A percentile compares a stretch with the other conserved stretches of the same genome.
Evolutionary conservation across 2,797 vertebrate genomes (phyloP).

Genomic region (Molothrus ater): DNA sequence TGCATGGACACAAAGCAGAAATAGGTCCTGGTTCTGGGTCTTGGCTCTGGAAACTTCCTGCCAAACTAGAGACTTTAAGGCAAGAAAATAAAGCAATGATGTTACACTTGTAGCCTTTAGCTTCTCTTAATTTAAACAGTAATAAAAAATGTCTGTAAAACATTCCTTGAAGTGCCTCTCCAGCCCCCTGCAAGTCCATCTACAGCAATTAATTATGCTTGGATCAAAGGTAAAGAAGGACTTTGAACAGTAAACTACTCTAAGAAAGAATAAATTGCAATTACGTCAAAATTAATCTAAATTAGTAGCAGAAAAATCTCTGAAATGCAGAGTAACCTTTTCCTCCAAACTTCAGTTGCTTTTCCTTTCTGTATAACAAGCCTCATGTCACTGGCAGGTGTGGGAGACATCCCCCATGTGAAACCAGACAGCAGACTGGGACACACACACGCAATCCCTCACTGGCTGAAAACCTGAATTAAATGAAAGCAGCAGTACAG

Average conservation of each 20-base stretch:
- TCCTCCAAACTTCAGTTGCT: background rate
- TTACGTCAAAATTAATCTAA: background rate
- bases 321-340: background rate
- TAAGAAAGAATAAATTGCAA: background rate
- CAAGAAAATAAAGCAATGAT: background rate
- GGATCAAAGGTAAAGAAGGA: background rate
- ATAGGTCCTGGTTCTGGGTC: background rate
- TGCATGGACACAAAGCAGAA: background rate
- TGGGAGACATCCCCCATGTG: background rate
- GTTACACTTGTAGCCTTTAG: background rate
- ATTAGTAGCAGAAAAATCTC: background rate
- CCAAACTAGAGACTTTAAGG: background rate
- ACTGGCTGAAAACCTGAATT: background rate
- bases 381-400: rapidly evolving
- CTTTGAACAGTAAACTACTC: background rate
- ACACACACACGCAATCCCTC: background rate
- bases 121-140: background rate
- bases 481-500: background rate
- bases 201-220: background rate
- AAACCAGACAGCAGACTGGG: background rate
- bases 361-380: background rate
- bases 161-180: background rate
- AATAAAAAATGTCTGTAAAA: background rate
- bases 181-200: background rate
- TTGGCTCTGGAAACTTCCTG: background rate